Evolutionary conservation across 2,797 vertebrate species (phyloP), one percentile per base, ranked within the genome.

Genomic region (Acanthurus lineatus): DNA sequence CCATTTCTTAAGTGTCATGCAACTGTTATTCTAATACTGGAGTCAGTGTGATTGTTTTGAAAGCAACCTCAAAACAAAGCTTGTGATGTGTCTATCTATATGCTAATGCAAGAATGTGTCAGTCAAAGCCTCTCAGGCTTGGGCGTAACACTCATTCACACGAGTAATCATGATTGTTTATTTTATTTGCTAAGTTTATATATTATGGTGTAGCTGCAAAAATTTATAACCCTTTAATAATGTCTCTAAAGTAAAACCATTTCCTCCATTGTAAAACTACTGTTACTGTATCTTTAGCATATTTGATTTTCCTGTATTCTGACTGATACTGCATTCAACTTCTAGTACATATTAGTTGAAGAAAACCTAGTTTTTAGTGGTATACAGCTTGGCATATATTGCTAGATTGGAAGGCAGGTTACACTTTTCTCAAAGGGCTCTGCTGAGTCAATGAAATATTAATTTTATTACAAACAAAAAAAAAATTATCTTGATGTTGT

Each of bases 21-120:
- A 77, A 77, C 74, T 73, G 52, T 44, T 61, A 9, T 63, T 82
- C 58, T 80, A 54, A 85, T 74, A 61, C 65, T 80, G 69, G 49
- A 65, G 67, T 80, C 56, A 4, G 4, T 61, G 60, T 68, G 45
- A 78, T 86, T 86, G 82, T 80, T 88, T 90, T 76, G 56, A 85
- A 86, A 78, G 77, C 45, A 62, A 69, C 20, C 76, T 84, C 53
- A 67, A 22, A 1, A 25, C 62, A 70, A 76, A 78, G 67, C 70
- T 54, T 72, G 40, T 79, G 60, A 80, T 86, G 40, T 82, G 75
- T 60, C 47, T 40, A n/a, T 70, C 70, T 79, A 58, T 75, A 85
- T 84, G 78, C 40, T 61, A 83, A 79, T 78, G 48, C 47, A 35
- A 17, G 22, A 64, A 70, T 44, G 17, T 76, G 57, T 89, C 77